Conservation (phyloP, 2,888 invertebrate species). For the Dolichopus griseipennis region DNA sequence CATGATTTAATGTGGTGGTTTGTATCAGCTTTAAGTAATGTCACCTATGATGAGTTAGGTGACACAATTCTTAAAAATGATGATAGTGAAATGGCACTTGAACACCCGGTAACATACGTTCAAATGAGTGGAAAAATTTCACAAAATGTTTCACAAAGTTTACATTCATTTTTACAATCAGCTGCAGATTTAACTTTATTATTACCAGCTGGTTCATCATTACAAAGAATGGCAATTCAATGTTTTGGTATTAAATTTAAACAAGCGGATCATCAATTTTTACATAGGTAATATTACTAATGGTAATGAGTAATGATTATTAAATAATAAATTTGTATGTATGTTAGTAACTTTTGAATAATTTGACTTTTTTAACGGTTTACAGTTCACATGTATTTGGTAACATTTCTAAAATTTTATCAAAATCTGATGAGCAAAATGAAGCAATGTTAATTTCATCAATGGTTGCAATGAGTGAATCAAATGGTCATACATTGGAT, state of each 20-base stretch:
- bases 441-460: slow-evolving; percentile 45
- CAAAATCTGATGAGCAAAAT: slow-evolving; percentile 74
- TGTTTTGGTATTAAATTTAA: slow-evolving; percentile 90
- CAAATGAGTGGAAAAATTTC: slow-evolving; percentile 63
- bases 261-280: slow-evolving; percentile 79
- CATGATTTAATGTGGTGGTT: slow-evolving; percentile 98
- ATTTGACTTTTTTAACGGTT: not conserved
- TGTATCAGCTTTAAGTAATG: slow-evolving; percentile 66
- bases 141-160: slow-evolving; percentile 59
- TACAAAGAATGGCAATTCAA: slow-evolving; percentile 84
- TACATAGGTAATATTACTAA: slow-evolving; percentile 55
- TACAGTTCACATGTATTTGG: slow-evolving; percentile 75
- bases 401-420: slow-evolving; percentile 90
- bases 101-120: slow-evolving; percentile 73
- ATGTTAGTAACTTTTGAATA: too few species aligned
- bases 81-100: slow-evolving; percentile 42
- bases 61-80: slow-evolving; percentile 34
- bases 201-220: slow-evolving; percentile 75
- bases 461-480: slow-evolving; percentile 29
- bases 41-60: slow-evolving; percentile 45
- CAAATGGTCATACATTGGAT: slow-evolving; percentile 34
- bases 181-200: slow-evolving; percentile 86
- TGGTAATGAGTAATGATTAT: slow-evolving; percentile 10
- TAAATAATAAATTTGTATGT: too few species aligned
- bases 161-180: slow-evolving; percentile 81